These are phyloP conservation scores for Bubo bubo DNA, from an alignment of 2,113 vertebrate genomes.

Conservation along the genomic window DNA sequence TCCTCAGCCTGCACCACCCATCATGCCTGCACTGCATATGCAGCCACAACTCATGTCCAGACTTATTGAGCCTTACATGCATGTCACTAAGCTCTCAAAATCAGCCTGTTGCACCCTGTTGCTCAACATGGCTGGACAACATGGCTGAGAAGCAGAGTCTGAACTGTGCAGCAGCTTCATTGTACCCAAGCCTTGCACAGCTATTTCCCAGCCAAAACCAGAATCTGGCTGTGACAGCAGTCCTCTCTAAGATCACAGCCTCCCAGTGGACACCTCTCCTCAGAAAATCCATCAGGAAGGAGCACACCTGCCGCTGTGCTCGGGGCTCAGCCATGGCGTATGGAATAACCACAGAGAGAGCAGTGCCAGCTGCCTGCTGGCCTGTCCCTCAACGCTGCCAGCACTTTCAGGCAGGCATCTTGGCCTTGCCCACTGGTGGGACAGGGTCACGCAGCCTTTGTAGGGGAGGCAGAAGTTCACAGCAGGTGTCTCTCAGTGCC, in stretches of 20 bases:
- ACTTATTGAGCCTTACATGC: neutral
- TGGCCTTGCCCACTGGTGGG: neutral
- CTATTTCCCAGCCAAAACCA: neutral
- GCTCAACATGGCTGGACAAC: neutral
- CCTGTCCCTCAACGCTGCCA: too few relatives aligned
- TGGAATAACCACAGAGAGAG: neutral
- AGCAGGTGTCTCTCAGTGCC: neutral
- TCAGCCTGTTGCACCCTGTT: neutral
- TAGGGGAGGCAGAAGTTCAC: neutral
- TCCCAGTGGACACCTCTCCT: neutral
- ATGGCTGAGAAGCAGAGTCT: neutral
- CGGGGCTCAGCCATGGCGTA: rapidly evolving
- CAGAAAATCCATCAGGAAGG: neutral
- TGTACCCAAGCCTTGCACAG: neutral
- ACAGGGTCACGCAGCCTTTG: neutral
- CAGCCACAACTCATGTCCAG: neutral
- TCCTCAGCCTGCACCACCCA: neutral
- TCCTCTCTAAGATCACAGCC: rapidly evolving
- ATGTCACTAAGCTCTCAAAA: neutral
- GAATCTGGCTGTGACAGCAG: neutral
- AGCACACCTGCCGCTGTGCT: rapidly evolving
- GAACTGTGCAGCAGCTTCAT: neutral
- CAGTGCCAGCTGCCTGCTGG: too few relatives aligned
- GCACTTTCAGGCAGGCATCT: neutral
- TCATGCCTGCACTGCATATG: rapidly evolving